Evolutionary conservation across 53 echinoderm and acorn worm genomes (phyloP).

Genomic region (Astropecten irregularis): DNA sequence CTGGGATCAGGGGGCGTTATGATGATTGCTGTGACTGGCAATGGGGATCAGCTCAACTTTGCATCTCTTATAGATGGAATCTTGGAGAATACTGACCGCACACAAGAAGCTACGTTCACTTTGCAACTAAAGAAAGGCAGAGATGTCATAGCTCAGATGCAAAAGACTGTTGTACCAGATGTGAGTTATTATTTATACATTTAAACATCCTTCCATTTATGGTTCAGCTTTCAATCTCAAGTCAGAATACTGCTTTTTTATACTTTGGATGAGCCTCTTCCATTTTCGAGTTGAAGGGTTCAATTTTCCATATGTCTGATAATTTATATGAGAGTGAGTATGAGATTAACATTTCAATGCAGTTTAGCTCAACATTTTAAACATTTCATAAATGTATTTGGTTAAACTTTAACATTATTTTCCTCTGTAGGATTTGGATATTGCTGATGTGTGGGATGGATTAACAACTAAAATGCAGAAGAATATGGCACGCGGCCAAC

Average conservation of each 20-base stretch:
- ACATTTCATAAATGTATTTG: no score
- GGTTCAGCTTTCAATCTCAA: no score
- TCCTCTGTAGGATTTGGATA: conserved; percentile 72
- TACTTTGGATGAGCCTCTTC: no score
- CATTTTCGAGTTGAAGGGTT: no score
- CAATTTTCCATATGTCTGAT: no score
- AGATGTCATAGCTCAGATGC: conserved; percentile 63
- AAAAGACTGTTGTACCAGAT: conserved; percentile 53
- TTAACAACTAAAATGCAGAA: conserved; percentile 78
- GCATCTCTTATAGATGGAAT: conserved; percentile 83
- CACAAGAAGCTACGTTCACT: conserved; percentile 53
- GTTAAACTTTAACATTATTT: no score
- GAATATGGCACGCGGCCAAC: conserved; percentile 78
- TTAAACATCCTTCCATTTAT: no score
- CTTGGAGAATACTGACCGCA: conserved; percentile 71
- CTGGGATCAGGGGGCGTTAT: conserved; percentile 85
- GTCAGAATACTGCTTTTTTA: no score
- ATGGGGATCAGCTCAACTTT: conserved; percentile 74
- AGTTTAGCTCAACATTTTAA: no score
- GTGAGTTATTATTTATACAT: no score
- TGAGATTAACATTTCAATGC: no score
- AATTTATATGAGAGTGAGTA: no score
- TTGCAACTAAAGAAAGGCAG: conserved; percentile 65
- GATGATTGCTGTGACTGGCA: conserved; percentile 71
- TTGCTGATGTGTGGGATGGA: conserved; percentile 72